Conservation (phyloP, 2,888 invertebrate species). For the Toxonevra muliebris region DNA sequence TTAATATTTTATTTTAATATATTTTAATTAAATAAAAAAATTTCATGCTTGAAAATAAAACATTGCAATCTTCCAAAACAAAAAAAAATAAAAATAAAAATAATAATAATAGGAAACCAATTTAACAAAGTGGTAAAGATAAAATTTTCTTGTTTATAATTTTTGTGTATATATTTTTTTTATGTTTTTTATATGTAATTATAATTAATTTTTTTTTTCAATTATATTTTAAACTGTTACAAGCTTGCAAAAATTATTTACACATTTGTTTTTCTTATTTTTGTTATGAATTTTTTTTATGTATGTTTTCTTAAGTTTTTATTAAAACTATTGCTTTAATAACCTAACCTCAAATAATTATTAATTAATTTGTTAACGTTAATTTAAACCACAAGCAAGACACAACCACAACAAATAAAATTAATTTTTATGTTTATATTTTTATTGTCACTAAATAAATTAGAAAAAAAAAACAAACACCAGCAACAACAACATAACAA, state of each 20-base stretch:
- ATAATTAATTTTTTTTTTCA: too few relatives aligned
- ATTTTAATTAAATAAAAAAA: conserved; percentile 7
- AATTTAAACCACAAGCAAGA: neutral
- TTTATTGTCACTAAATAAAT: too few relatives aligned
- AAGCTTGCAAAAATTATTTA: too few relatives aligned
- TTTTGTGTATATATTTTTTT: neutral
- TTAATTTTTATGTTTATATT: conserved; percentile 18
- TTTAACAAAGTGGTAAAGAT: too few relatives aligned
- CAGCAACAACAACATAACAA: neutral
- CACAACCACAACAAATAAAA: conserved; percentile 21
- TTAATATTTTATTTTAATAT: conserved; percentile 49
- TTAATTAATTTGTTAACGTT: neutral
- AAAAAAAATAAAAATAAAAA: neutral
- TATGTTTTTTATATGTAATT: too few relatives aligned
- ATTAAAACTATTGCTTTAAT: neutral
- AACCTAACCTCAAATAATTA: too few relatives aligned
- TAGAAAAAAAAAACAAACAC: too few relatives aligned
- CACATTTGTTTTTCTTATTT: too few relatives aligned
- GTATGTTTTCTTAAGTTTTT: neutral
- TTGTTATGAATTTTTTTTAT: too few relatives aligned
- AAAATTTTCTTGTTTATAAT: conserved; percentile 10
- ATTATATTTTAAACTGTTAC: too few relatives aligned
- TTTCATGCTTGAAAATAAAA: conserved; percentile 13
- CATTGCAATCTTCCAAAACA: conserved; percentile 13
- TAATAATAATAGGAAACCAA: neutral